Evolutionary conservation across 2,888 invertebrate species (phyloP), one percentile per base, ranked within the genome.

Genomic region (Cactoblastis cactorum): DNA sequence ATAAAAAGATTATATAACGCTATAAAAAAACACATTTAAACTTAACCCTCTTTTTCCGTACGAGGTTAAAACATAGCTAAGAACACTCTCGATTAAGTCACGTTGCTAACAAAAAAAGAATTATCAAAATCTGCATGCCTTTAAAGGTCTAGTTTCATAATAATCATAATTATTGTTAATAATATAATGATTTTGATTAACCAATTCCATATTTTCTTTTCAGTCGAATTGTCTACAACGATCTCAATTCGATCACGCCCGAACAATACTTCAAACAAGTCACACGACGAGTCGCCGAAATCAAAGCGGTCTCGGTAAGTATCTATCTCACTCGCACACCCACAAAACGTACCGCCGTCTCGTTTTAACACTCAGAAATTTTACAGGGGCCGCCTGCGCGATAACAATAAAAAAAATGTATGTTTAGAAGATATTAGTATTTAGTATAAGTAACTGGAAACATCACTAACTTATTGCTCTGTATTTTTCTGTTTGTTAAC

Each of bases 191-290:
- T 22, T 4, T 4, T 22, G 5, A 22, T 22, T 22, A 22, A 22
- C 22, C 22, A 4, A 22, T 35, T n/a, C 9, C 18, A 9, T 32
- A n/a, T 28, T 46, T 55, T 51, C 28, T 50, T 79, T 79, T 2
- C 91, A 97, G 97, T 69, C 94, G 96, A 71, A 94, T 98, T 68
- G 93, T 96, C 22, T 98, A 96, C 90, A 95, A 93, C 73, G 98
- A 98, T 81, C 91, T 98, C 55, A 95, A 95, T 80, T 92, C 94
- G 50, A 96, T 98, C 67, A 97, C 98, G 4, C 98, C 98, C 0
- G 96, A 98, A 84, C 97, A 97, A 86, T 98, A 97, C 86, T 96
- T 97, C 80, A 97, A 97, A 82, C 96, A 97, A 83, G 96, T 98
- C 58, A 97, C 95, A 0, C 93, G 93, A 67, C 92, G 96, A 63